A percentile compares a stretch with the other conserved stretches of the same genome.
phyloP scores from a whole-genome alignment of 1,140 invertebrate species.

The Stegodyphus dumicola region DNA sequence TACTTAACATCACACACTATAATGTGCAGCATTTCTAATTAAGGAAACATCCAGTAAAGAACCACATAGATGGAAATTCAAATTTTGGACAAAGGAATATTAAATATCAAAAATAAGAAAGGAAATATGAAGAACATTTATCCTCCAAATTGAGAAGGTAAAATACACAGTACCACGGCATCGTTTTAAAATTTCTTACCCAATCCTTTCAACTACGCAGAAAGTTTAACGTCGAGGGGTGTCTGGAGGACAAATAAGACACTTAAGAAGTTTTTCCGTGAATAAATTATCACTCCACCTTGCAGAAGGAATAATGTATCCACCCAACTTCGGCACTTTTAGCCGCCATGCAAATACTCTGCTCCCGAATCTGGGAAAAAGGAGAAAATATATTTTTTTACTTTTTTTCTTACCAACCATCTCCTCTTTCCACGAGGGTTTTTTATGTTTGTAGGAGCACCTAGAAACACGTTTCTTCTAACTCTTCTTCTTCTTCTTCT shows the following conservation, averaged over 20 bases:
- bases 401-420: not conserved
- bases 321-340: constrained; percentile 4
- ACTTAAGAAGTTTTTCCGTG: constrained; percentile 10
- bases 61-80: too few relatives aligned
- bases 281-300: constrained; percentile 59
- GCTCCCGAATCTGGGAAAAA: not conserved
- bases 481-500: too few relatives aligned
- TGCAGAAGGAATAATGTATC: constrained; percentile 33
- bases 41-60: too few relatives aligned
- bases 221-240: too few relatives aligned
- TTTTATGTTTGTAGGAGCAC: constrained; percentile 6
- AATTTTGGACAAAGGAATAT: too few relatives aligned
- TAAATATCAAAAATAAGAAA: not conserved
- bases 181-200: too few relatives aligned
- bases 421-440: constrained; percentile 7
- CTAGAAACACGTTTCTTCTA: not conserved
- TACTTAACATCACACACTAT: too few relatives aligned
- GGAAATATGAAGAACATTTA: not conserved
- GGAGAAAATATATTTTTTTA: constrained; percentile 7
- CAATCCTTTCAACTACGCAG: too few relatives aligned
- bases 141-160: not conserved
- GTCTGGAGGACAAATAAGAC: not conserved
- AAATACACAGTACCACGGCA: too few relatives aligned
- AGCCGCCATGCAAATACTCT: constrained; percentile 28
- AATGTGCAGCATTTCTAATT: too few relatives aligned